These are phyloP conservation scores for Liodrosophila aerea DNA, from an alignment of 2,888 invertebrate genomes.

Conservation along the genomic window DNA sequence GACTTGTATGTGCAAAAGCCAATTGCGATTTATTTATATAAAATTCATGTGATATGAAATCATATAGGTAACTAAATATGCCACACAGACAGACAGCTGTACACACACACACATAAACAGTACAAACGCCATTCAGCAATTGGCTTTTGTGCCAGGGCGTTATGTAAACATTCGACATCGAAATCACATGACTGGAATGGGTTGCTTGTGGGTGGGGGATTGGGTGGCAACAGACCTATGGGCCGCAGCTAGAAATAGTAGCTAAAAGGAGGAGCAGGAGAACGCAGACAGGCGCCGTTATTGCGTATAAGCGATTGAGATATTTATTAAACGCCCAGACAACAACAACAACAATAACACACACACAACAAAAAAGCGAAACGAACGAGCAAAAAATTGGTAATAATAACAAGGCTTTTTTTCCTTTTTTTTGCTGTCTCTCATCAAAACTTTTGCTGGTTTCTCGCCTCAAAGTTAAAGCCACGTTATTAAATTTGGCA, in stretches of 20 bases:
- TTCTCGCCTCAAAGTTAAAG: conserved; percentile 16
- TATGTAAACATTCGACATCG: conserved; percentile 69
- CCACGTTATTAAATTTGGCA: neutral
- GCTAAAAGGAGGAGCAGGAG: conserved; percentile 11
- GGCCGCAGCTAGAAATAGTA: conserved; percentile 13
- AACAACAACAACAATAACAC: conserved; percentile 26
- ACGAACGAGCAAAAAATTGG: conserved; percentile 2
- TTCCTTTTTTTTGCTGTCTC: neutral
- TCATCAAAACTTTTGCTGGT: conserved; percentile 18
- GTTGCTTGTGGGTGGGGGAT: neutral
- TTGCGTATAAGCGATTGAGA: conserved; percentile 52
- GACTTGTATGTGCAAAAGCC: conserved; percentile 64
- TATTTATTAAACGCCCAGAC: conserved; percentile 56
- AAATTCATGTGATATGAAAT: conserved; percentile 76
- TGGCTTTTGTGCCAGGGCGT: conserved; percentile 74
- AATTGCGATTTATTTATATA: conserved; percentile 77
- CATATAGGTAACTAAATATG: conserved; percentile 78
- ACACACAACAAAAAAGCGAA: conserved; percentile 1
- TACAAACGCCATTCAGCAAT: conserved; percentile 60
- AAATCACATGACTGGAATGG: conserved; percentile 54
- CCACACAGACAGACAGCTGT: conserved; percentile 36
- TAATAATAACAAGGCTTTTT: conserved; percentile 16
- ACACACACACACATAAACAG: conserved; percentile 14
- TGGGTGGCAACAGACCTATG: neutral
- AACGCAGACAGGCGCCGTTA: conserved; percentile 49